Conservation (phyloP, 2,113 vertebrate genomes). For the Orientallactaga bullata region DNA sequence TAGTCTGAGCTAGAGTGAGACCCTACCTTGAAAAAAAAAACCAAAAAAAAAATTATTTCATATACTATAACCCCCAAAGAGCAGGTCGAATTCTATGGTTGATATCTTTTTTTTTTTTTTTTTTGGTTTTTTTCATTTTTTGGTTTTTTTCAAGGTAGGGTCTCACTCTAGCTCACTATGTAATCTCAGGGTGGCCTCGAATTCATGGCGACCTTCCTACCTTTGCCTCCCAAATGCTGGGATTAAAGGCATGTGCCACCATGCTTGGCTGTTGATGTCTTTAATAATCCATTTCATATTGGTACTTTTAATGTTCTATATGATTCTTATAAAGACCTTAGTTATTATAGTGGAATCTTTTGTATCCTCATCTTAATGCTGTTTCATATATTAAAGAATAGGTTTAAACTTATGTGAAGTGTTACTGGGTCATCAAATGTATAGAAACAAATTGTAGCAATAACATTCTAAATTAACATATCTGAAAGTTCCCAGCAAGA, state of each 20-base stretch:
- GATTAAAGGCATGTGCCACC: too few relatives aligned
- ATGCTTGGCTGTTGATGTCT: too few relatives aligned
- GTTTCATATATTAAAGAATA: conserved; percentile 24
- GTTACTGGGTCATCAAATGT: not conserved
- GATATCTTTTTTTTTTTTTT: too few relatives aligned
- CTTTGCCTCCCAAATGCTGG: too few relatives aligned
- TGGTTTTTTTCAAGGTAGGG: too few relatives aligned
- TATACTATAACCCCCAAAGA: not conserved
- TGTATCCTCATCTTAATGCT: not conserved
- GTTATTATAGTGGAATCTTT: not conserved
- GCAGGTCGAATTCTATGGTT: not conserved
- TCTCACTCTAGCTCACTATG: too few relatives aligned
- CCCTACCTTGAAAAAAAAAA: too few relatives aligned
- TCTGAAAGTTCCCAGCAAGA: conserved; percentile 50
- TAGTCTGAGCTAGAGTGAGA: too few relatives aligned
- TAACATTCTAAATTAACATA: conserved; percentile 8
- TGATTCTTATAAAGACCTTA: conserved; percentile 8
- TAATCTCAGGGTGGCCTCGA: too few relatives aligned
- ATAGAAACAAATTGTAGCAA: conserved; percentile 11
- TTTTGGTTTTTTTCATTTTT: too few relatives aligned
- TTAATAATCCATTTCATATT: conserved; percentile 21
- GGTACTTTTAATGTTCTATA: not conserved
- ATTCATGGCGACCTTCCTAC: too few relatives aligned
- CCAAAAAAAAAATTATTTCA: conserved; percentile 37
- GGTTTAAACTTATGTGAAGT: not conserved